Evolutionary conservation across 2,888 invertebrate species (phyloP).

Genomic region (Eupelmus urozonus): DNA sequence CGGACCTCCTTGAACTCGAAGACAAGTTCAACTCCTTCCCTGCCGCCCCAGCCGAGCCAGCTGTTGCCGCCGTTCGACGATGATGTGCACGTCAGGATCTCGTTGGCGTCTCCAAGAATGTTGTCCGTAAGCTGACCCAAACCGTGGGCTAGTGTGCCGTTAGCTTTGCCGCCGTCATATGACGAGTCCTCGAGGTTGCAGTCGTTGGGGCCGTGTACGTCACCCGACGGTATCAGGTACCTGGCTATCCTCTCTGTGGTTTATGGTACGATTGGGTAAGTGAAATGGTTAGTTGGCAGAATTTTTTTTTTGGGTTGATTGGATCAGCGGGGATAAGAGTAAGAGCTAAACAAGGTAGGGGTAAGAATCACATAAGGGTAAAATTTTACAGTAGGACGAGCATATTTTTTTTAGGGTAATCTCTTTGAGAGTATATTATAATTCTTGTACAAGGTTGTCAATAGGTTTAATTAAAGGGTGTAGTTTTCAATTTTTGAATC

Average conservation of each 20-base stretch:
- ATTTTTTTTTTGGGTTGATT: too few relatives aligned
- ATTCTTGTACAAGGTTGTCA: too few relatives aligned
- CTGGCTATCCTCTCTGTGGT: slow-evolving; percentile 84
- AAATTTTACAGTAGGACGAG: too few relatives aligned
- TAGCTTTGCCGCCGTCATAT: slow-evolving; percentile 85
- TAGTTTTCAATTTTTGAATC: too few relatives aligned
- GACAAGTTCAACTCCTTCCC: slow-evolving; percentile 84
- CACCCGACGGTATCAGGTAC: slow-evolving; percentile 84
- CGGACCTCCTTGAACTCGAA: slow-evolving; percentile 89
- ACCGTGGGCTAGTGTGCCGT: slow-evolving; percentile 82
- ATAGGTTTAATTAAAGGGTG: too few relatives aligned
- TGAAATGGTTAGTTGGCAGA: too few relatives aligned
- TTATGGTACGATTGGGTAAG: too few relatives aligned
- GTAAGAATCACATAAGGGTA: too few relatives aligned
- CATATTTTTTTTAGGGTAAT: too few relatives aligned
- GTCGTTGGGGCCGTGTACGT: slow-evolving; percentile 80
- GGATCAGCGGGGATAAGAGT: too few relatives aligned
- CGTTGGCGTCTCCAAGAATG: slow-evolving; percentile 81
- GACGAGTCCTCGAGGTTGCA: slow-evolving; percentile 87
- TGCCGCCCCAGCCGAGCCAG: slow-evolving; percentile 94
- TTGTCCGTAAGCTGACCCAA: slow-evolving; percentile 91
- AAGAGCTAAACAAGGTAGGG: too few relatives aligned
- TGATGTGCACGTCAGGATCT: slow-evolving; percentile 70
- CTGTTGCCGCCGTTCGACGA: slow-evolving; percentile 63
- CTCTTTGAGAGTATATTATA: too few relatives aligned